Conservation (phyloP, 2,797 vertebrate species). For the Pseudochirops cupreus region DNA sequence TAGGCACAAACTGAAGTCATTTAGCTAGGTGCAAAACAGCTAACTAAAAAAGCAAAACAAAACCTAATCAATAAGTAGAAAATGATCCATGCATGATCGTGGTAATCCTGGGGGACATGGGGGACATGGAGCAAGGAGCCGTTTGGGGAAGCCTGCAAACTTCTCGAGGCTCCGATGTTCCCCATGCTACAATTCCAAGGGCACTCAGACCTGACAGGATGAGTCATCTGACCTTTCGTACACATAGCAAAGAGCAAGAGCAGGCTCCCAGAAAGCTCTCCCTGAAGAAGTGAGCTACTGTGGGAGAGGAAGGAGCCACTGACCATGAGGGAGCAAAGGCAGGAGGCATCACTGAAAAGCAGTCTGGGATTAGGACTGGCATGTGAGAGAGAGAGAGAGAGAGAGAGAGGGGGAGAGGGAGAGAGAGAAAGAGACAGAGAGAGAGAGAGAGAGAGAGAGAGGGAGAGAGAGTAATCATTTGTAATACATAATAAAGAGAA, state of each 20-base stretch:
- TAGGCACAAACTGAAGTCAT: neutral
- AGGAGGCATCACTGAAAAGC: neutral
- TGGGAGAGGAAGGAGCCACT: neutral
- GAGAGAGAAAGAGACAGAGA: too few species aligned
- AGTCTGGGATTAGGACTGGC: neutral
- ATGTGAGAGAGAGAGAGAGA: too few species aligned
- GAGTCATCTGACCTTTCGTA: neutral
- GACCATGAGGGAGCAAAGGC: neutral
- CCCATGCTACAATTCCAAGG: neutral
- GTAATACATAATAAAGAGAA: neutral
- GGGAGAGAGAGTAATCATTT: neutral
- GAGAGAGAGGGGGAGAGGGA: too few species aligned
- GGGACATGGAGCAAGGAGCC: neutral
- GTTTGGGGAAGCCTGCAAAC: neutral
- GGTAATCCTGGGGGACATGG: neutral
- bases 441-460: too few species aligned
- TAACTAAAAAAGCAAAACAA: neutral
- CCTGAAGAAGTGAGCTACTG: neutral
- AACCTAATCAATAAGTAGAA: neutral
- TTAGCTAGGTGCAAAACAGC: neutral
- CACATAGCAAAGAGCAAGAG: neutral
- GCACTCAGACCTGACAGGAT: neutral
- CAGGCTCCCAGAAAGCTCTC: neutral
- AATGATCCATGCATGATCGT: neutral
- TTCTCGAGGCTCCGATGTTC: neutral